phyloP scores from a whole-genome alignment of 2,888 invertebrate species.

The Pocota personata region DNA sequence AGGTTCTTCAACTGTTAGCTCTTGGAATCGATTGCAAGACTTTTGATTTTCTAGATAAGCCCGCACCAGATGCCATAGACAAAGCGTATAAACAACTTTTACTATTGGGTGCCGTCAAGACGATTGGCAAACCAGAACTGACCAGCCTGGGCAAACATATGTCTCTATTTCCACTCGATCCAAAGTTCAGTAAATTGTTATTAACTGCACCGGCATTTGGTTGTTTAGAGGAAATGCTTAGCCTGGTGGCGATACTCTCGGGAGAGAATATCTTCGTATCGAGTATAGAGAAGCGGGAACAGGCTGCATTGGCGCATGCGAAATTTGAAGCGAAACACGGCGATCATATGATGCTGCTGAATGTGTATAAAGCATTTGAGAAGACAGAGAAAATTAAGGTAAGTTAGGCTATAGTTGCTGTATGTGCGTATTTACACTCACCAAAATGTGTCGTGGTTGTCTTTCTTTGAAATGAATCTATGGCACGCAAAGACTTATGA shows the following conservation, averaged over 20 bases:
- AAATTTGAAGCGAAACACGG: constrained; percentile 94
- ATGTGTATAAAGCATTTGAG: constrained; percentile 92
- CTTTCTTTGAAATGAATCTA: too few species aligned
- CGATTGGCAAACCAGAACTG: constrained; percentile 85
- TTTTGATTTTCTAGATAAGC: constrained; percentile 96
- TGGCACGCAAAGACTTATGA: too few species aligned
- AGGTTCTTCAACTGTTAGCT: constrained; percentile 92
- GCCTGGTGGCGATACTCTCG: constrained; percentile 93
- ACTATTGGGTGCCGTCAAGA: constrained; percentile 88
- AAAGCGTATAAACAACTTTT: constrained; percentile 87
- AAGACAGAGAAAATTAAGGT: constrained; percentile 88
- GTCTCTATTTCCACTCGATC: constrained; percentile 96
- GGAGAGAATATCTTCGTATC: constrained; percentile 93
- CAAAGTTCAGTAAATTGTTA: constrained; percentile 92
- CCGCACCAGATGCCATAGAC: constrained; percentile 88
- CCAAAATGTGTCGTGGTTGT: too few species aligned
- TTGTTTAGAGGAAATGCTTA: constrained; percentile 91
- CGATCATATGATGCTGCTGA: constrained; percentile 95
- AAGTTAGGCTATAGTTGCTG: not conserved
- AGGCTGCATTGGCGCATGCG: constrained; percentile 87
- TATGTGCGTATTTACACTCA: not conserved
- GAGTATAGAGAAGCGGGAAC: constrained; percentile 87
- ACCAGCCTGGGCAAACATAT: constrained; percentile 92
- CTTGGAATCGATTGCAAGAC: constrained; percentile 91
- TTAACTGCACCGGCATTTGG: constrained; percentile 90